Base-by-base conservation (phyloP, 2,888 invertebrate genomes). In the Acronicta psi region DNA sequence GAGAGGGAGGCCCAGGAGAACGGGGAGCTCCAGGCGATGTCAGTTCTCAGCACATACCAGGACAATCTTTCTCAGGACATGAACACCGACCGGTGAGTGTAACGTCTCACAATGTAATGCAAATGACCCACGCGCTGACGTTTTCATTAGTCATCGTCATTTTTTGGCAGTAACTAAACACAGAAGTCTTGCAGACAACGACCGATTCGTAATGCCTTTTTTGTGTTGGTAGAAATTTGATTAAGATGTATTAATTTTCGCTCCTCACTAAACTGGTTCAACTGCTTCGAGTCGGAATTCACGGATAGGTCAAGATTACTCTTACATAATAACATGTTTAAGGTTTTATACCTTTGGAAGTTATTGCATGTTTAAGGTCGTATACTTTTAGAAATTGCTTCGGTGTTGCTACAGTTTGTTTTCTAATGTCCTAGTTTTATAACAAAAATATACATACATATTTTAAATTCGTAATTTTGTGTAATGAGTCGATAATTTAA, bases 21-120 rank as follows among this genome's bases (percentile, higher is more conserved):
- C 74, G 88, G 85, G 37, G 94, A 94, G 80, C 82, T 94, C 62
- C 93, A 94, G 75, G 95, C 95, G 67, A 95, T 95, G 95, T 95
- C 95, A 36, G 94, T 95, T 55, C 90, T 95, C 78, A 95, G 95
- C 89, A 95, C 94, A 76, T 95, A 95, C 85, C 92, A 93, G 75
- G 95, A 95, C 86, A 95, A 93, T 73, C 85, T 95, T 60, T 95
- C 95, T 8, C 90, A 91, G 76, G 95, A 95, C 68, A 95, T 95
- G 95, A 95, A 95, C 86, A 95, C 95, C 16, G 94, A 94, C 67
- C 93, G 94, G 95, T 95, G 88, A 93, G 94, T 92, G 52, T 29
- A 45, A 51, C 38, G 18, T 29, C 44, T 50, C 53, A 61, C 51
- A 44, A 47, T 55, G 42, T 46, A 55, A 61, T 59, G 60, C 52